Evolutionary conservation across 1,140 invertebrate genomes (phyloP), one percentile per base, ranked within the genome.

Genomic region (Dufourea novaeangliae): DNA sequence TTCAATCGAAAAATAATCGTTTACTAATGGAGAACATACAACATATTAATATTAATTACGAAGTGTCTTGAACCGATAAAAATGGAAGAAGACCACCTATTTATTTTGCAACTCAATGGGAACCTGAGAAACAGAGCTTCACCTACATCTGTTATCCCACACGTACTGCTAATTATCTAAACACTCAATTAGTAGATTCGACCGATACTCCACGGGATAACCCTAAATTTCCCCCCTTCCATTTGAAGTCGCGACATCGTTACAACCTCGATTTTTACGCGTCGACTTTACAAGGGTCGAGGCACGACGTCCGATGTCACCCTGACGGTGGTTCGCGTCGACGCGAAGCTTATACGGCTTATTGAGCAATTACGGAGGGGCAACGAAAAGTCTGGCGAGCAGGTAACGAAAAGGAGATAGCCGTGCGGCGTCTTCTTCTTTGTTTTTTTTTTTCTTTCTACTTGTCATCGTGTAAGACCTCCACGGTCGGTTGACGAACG

Each of bases 381-480:
- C 39, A 39, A 69, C 64, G 64, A 50, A 44, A 69, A 68, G 34
- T 68, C 6, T 46, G 39, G 5, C 44, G 25, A 29, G n/a, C 20
- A 27, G 39, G 64, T 59, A 68, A 46, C 52, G 64, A 75, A 57
- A 75, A 75, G 63, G 29, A 69, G 34, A 8, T 37, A 59, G 61
- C 61, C 41, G 57, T 3, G 34, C 12, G 12, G n/a, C 27, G 34
- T 27, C 27, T 69, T 76, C 22, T 44, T 63, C 57, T 75, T 67
- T 46, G 34, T 12, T 46, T 69, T 25, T 61, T 67, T 69, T 77
- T 69, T 52, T 61, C 14, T 27, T 69, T 54, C 25, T 17, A 25
- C 56, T 39, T 25, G 11, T 34, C 37, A 77, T 84, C 76, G 68
- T 72, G 59, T 73, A 70, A 77, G 82, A 39, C 41, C 8, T 39